Evolutionary conservation across 2,113 vertebrate genomes (phyloP).

Genomic region (Piprites chloris): DNA sequence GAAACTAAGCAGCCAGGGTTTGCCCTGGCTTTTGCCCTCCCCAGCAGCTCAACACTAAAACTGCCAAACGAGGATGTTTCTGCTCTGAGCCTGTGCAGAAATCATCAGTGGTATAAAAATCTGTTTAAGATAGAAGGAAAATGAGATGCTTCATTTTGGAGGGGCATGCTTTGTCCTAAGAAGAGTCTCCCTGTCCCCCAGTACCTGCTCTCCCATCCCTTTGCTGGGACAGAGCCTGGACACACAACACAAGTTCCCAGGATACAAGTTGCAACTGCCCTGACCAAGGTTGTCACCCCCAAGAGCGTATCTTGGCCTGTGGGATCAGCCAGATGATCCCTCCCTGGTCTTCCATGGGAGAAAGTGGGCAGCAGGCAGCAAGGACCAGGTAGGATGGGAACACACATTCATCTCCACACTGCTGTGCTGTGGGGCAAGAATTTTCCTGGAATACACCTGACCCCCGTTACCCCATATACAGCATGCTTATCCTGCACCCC

Average conservation of each 20-base stretch:
- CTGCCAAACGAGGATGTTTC: not conserved
- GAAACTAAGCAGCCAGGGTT: not conserved
- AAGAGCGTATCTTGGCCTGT: no score
- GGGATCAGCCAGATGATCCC: not conserved
- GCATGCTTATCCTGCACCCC: rapidly evolving
- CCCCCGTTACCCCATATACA: not conserved
- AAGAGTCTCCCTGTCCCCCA: not conserved
- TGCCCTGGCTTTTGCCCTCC: not conserved
- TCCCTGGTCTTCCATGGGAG: not conserved
- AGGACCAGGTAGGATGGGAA: not conserved
- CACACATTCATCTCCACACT: not conserved
- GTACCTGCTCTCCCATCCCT: not conserved
- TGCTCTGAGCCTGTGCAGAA: not conserved
- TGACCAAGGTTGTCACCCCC: not conserved
- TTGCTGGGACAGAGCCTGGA: not conserved
- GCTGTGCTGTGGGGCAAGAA: not conserved
- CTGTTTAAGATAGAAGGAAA: not conserved
- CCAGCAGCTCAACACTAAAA: not conserved
- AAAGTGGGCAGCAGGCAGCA: not conserved
- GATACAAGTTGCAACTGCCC: rapidly evolving
- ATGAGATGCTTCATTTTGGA: not conserved
- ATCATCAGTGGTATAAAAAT: not conserved
- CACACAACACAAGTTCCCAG: not conserved
- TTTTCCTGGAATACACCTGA: not conserved
- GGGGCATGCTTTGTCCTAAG: not conserved